Percentiles rank a stretch among this genome's conserved stretches.
Evolutionary conservation across 2,113 vertebrate genomes (phyloP).

Genomic region (Nibea albiflora): DNA sequence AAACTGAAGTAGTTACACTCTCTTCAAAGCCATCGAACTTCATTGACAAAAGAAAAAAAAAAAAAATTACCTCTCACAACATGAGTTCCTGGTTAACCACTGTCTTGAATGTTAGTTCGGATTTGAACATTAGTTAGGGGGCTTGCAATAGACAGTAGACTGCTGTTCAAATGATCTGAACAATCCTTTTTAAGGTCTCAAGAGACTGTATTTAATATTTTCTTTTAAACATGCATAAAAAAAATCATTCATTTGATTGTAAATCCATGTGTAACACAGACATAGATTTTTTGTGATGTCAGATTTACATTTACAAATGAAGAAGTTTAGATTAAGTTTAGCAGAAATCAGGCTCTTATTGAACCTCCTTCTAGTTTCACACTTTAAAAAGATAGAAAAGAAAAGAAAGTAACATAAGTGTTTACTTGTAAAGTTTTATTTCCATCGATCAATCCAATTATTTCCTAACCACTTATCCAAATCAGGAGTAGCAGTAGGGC

Average conservation of each 20-base stretch:
- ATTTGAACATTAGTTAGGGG: no score
- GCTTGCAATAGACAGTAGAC: no score
- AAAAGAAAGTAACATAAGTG: neutral
- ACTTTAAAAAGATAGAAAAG: neutral
- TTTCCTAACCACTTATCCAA: constrained; percentile 14
- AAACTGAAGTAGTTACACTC: no score
- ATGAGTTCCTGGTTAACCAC: no score
- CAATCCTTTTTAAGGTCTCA: neutral
- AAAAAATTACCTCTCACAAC: no score
- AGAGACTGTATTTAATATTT: neutral
- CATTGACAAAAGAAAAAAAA: no score
- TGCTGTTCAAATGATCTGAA: no score
- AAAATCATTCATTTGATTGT: neutral
- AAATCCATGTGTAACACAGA: neutral
- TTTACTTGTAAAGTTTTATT: constrained; percentile 14
- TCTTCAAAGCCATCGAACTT: no score
- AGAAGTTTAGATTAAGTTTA: no score
- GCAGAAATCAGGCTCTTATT: neutral
- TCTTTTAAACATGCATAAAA: neutral
- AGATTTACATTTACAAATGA: neutral
- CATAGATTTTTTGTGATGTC: neutral
- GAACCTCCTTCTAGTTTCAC: no score
- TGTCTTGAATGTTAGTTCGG: no score
- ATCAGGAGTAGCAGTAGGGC: neutral
- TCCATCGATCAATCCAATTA: constrained; percentile 19